These are phyloP conservation scores for Dicycla oo DNA, from an alignment of 2,888 invertebrate species.

Conservation along the genomic window DNA sequence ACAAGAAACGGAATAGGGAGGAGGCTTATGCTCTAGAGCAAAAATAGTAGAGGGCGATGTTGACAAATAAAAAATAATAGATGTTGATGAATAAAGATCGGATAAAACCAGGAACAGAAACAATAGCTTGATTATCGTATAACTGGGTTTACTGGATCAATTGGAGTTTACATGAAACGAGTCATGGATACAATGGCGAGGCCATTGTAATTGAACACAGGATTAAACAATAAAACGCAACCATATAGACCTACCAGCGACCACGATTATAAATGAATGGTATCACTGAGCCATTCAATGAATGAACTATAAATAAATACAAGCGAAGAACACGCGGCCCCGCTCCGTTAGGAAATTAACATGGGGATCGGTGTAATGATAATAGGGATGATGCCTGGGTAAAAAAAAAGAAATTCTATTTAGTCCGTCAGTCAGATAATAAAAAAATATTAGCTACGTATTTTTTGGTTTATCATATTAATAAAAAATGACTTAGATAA, in stretches of 20 bases:
- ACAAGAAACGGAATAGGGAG: neutral
- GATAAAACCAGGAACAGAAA: neutral
- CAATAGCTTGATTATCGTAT: slow-evolving; percentile 16
- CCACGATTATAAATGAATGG: slow-evolving; percentile 45
- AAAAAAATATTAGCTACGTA: too few species aligned
- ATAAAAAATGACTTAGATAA: too few species aligned
- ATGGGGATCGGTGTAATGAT: neutral
- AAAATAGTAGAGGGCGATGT: too few species aligned
- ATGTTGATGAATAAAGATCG: neutral
- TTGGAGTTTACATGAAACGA: slow-evolving; percentile 56
- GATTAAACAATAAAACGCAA: slow-evolving; percentile 64
- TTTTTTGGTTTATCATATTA: too few species aligned
- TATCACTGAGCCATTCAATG: slow-evolving; percentile 25
- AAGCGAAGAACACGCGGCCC: neutral
- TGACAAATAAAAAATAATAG: neutral
- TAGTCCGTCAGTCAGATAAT: too few species aligned
- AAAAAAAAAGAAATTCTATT: too few species aligned
- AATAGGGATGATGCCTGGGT: too few species aligned
- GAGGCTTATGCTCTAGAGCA: neutral
- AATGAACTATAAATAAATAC: slow-evolving; percentile 47
- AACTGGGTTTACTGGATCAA: slow-evolving; percentile 31
- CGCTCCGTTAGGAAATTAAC: neutral
- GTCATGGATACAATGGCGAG: slow-evolving; percentile 52
- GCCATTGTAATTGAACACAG: slow-evolving; percentile 60
- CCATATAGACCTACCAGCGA: slow-evolving; percentile 21